Evolutionary conservation across 2,888 invertebrate genomes (phyloP).

Genomic region (Blera fallax): DNA sequence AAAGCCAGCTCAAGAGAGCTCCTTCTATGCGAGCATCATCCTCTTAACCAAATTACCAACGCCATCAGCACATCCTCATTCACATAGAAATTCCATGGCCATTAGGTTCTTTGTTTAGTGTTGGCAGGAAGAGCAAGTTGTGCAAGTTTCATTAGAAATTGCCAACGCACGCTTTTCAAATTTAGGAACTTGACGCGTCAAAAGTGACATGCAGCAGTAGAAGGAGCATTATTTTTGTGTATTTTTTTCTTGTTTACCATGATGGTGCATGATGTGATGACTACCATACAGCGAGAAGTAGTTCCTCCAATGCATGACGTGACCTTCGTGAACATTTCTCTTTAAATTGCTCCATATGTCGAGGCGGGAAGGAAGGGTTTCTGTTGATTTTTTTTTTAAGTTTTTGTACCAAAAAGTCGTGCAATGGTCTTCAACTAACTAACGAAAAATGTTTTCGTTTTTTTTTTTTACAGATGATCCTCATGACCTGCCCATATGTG

Average conservation of each 20-base stretch:
- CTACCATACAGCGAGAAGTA: not conserved
- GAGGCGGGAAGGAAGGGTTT: conserved; percentile 16
- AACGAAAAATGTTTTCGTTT: conserved; percentile 10
- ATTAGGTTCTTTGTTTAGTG: conserved; percentile 58
- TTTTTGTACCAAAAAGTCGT: conserved; percentile 50
- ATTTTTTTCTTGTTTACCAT: not conserved
- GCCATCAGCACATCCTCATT: conserved; percentile 57
- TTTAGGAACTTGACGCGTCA: conserved; percentile 72
- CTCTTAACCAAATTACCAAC: conserved; percentile 62
- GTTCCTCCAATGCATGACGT: conserved; percentile 27
- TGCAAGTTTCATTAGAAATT: conserved; percentile 64
- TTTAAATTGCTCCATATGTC: conserved; percentile 68
- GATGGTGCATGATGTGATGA: conserved; percentile 8
- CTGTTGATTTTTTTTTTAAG: not conserved
- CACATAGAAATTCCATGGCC: conserved; percentile 55
- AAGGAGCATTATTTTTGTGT: conserved; percentile 8
- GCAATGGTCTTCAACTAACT: conserved; percentile 38
- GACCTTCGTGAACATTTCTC: conserved; percentile 68
- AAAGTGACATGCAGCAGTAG: conserved; percentile 59
- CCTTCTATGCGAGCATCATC: conserved; percentile 36
- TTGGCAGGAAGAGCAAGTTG: conserved; percentile 23
- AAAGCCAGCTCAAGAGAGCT: conserved; percentile 6
- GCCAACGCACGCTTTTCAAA: conserved; percentile 72
- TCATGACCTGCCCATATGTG: conserved; percentile 73
- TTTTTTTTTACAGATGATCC: conserved; percentile 68